phyloP scores from a whole-genome alignment of 2,888 invertebrate genomes.

The Dolichopus griseipennis region DNA sequence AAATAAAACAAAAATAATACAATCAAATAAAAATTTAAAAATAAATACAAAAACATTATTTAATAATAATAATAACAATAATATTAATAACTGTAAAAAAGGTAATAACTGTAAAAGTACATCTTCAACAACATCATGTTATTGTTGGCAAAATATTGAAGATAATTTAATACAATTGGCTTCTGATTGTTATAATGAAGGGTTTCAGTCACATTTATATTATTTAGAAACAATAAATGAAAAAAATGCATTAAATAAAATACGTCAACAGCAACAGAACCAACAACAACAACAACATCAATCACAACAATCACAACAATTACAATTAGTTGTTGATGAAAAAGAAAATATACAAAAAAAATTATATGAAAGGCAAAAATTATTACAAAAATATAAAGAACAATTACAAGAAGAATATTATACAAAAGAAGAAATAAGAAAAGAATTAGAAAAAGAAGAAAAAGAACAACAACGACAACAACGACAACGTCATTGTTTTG shows the following conservation, averaged over 20 bases:
- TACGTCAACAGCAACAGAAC: slow-evolving; percentile 13
- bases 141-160: background rate
- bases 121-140: no score
- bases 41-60: background rate
- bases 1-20: slow-evolving; percentile 7
- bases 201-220: slow-evolving; percentile 36
- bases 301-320: no score
- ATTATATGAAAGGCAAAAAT: background rate
- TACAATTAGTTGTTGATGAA: no score
- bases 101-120: background rate
- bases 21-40: background rate
- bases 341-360: background rate
- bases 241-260: slow-evolving; percentile 30
- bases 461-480: background rate
- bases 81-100: background rate
- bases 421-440: background rate
- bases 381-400: background rate
- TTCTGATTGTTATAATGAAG: slow-evolving; percentile 37
- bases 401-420: background rate
- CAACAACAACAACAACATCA: background rate
- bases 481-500: background rate
- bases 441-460: background rate
- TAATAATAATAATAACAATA: background rate
- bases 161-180: slow-evolving; percentile 30
- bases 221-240: slow-evolving; percentile 39